A percentile compares a stretch with the other conserved stretches of the same genome.
Evolutionary conservation across 2,888 invertebrate species (phyloP).

Genomic region (Oasisia sp.): DNA sequence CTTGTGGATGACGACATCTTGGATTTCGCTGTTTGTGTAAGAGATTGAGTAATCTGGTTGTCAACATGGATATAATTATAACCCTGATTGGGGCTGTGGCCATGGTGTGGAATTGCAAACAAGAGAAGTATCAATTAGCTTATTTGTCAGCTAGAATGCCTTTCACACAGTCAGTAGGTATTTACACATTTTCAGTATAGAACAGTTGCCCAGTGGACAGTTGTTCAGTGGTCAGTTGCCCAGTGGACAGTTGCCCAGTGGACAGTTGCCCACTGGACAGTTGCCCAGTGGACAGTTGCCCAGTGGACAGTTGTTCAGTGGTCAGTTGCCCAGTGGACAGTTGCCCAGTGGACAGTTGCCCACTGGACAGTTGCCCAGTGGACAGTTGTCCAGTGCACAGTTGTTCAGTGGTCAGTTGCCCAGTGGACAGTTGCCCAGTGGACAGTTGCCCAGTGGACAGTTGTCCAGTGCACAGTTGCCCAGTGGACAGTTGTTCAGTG

Average conservation of each 20-base stretch:
- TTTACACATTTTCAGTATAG: not conserved
- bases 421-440: not conserved
- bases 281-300: not conserved
- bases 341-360: not conserved
- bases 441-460: not conserved
- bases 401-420: not conserved
- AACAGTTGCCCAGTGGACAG: not conserved
- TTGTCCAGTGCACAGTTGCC: no score
- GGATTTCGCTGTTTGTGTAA: not conserved
- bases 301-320: not conserved
- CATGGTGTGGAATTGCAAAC: no score
- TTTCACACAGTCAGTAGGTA: not conserved
- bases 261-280: not conserved
- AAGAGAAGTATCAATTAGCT: no score
- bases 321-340: not conserved
- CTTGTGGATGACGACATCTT: not conserved
- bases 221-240: not conserved
- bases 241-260: not conserved
- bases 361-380: not conserved
- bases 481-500: not conserved
- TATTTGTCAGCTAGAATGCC: not conserved
- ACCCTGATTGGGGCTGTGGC: no score
- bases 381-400: not conserved
- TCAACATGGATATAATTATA: no score
- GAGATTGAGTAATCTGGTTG: not conserved